Evolutionary conservation across 1,140 invertebrate species (phyloP), one percentile per base, ranked within the genome.

Genomic region (Drosophila watanabei): DNA sequence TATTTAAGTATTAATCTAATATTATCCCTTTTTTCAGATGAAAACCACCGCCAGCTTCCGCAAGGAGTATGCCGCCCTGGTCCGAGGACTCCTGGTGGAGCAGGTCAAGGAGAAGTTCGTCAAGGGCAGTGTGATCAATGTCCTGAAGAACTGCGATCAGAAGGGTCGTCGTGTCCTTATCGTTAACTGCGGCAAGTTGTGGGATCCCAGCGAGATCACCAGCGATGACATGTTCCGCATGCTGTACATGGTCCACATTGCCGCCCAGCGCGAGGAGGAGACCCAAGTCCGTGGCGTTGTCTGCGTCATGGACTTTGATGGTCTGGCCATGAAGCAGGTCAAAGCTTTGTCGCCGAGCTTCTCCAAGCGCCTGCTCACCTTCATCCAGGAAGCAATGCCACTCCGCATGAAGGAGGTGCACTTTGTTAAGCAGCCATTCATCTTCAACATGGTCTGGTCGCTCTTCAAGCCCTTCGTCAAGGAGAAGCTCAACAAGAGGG

Each of bases 351-450:
- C 95, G 2, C 96, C 96, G 24, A 92, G 95, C 2, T 97, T 97
- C 90, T 96, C 96, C 28, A 95, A 96, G 93, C 94, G 95, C 65
- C 94, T 97, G 24, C 94, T 97, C 48, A 95, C 94, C 18, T 97
- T 97, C 92, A 97, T 97, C 64, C 97, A 97, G 92, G 97, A 98
- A 72, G 97, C 97, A 4, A 97, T 98, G 95, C 97, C 98, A 30
- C 94, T 98, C 16, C 94, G 98, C 69, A 95, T 98, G 80, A 98
- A 97, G 93, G 97, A 97, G 92, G 96, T 98, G 13, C 98, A 98
- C 93, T 96, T 98, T 82, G 96, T 98, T 0, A 98, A 98, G 89
- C 96, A 98, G 84, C 97, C 98, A 0, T 97, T 96, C 94, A 94
- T 98, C 51, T 98, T 98, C 93, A 98, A 97, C 78, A 95, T 98